Conservation (phyloP, 2,888 invertebrate genomes). For the Rosalia funebris region DNA sequence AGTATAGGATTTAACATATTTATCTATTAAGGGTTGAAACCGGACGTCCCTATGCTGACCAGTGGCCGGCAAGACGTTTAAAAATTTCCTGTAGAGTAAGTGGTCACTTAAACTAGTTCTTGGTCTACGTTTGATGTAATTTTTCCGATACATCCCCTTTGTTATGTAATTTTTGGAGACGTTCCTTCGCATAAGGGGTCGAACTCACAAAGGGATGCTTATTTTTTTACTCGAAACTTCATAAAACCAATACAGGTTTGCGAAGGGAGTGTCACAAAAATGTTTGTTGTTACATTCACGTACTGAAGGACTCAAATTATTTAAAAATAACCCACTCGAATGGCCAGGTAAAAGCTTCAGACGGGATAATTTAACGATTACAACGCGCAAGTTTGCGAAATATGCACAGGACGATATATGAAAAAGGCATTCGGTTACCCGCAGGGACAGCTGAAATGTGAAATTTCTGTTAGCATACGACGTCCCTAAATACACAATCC, state of each 20-base stretch:
- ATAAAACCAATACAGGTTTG: conserved; percentile 27
- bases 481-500: conserved; percentile 45
- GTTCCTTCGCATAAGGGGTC: conserved; percentile 27
- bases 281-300: conserved; percentile 32
- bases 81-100: conserved; percentile 41
- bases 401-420: not conserved
- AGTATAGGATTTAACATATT: conserved; percentile 38
- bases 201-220: conserved; percentile 24
- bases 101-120: conserved; percentile 53
- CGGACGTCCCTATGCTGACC: conserved; percentile 48
- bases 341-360: conserved; percentile 34
- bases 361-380: not conserved
- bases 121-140: conserved; percentile 50
- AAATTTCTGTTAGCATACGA: conserved; percentile 37
- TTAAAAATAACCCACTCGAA: conserved; percentile 20
- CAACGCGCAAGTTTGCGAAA: not conserved
- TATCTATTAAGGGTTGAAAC: conserved; percentile 47
- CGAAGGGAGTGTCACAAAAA: conserved; percentile 34
- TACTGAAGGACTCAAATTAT: conserved; percentile 27
- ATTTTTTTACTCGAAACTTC: conserved; percentile 40
- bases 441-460: conserved; percentile 34
- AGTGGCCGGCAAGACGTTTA: conserved; percentile 42
- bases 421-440: conserved; percentile 26
- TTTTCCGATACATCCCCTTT: conserved; percentile 47
- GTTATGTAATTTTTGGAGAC: conserved; percentile 49